A percentile compares a stretch with the other conserved stretches of the same genome.
Evolutionary conservation across 2,113 vertebrate species (phyloP).

Genomic region (Pachycephala philippinensis): DNA sequence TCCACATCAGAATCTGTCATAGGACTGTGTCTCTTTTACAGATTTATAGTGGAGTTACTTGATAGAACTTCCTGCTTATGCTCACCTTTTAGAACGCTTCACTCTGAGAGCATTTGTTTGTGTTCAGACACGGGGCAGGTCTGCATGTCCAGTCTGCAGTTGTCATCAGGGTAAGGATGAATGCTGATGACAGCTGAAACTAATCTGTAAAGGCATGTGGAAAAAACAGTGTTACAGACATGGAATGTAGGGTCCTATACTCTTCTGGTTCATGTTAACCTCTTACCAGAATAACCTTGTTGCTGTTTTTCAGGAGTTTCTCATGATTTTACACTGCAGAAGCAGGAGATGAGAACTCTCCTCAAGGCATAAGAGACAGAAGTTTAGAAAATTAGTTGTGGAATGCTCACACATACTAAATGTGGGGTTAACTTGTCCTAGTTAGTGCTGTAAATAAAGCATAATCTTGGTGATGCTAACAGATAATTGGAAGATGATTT

Average conservation of each 20-base stretch:
- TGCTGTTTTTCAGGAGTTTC: background rate
- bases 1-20: background rate
- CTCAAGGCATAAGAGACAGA: background rate
- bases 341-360: background rate
- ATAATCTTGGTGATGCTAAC: background rate
- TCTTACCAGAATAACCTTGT: background rate
- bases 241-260: background rate
- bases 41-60: background rate
- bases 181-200: background rate
- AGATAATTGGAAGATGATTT: background rate
- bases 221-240: background rate
- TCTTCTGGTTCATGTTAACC: background rate
- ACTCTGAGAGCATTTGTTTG: background rate
- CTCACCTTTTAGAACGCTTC: background rate
- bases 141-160: background rate
- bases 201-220: background rate
- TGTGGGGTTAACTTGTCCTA: background rate
- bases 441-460: background rate
- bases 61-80: background rate
- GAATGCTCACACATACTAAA: background rate
- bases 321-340: background rate
- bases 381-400: background rate
- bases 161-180: background rate
- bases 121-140: accelerated
- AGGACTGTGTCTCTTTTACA: background rate